Base-by-base conservation (phyloP, 2,113 vertebrate species). In the Chunga burmeisteri region DNA sequence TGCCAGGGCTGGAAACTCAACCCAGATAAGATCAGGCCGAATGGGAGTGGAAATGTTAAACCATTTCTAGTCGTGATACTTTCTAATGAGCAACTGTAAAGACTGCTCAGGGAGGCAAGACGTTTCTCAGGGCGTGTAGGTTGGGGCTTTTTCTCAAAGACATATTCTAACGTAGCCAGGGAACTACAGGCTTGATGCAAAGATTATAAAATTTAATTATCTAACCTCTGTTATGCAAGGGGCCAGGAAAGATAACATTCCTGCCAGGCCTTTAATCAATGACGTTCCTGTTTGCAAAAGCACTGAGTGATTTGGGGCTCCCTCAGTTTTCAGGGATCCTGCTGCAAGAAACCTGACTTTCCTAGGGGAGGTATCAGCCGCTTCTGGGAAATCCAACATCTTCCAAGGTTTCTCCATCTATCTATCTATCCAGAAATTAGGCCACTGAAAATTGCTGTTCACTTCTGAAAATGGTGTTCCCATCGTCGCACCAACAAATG, bases 151-250 rank as follows among this genome's bases (percentile, higher is more conserved):
- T 66, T 42, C 75, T 80, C 63, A 59, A 85, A 73, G 70, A 30
- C 40, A 29, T 34, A 26, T 19, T 75, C 61, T 82, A 94, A 94
- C 2, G 27, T 67, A 86, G 90, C 81, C 80, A 90, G 71, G 36
- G 90, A 95, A 75, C 86, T 95, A 90, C 59, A 95, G 90, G 86
- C 72, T 95, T 90, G 92, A 92, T 94, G 47, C 17, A 83, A 86
- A 95, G 90, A 93, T 86, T 78, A 88, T 93, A 52, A 49, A 88
- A 84, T 90, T 81, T 93, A 90, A 96, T 96, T 94, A 92, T 81
- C 72, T 55, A 34, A 26, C 50, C 17, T 92, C 67, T 77, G 50
- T 97, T 92, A 84, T 46, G 86, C 86, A 95, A 95, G 81, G 90
- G 63, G 72, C 68, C 38, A 20, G 68, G 73, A 56, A 78, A 93